phyloP scores from a whole-genome alignment of 2,113 vertebrate species.

The human region GRCh38 chr21:45060501-45061000 shows the following conservation, averaged over 20 bases:
- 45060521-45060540: too few species aligned
- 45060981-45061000: not conserved
- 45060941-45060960: not conserved
- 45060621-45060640: not conserved
- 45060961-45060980: not conserved
- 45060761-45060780: not conserved
- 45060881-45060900: not conserved
- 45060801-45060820: not conserved
- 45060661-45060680: not conserved
- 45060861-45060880: not conserved
- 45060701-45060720: accelerated
- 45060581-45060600: too few species aligned
- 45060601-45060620: not conserved
- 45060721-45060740: not conserved
- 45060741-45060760: not conserved
- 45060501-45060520: not conserved
- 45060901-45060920: not conserved
- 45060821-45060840: not conserved
- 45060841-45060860: accelerated
- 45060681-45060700: not conserved
- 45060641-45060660: not conserved
- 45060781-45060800: not conserved
- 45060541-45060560: not conserved
- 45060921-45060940: not conserved
- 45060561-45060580: too few species aligned